Percentiles rank a stretch among this genome's conserved stretches.
Evolutionary conservation across 2,113 vertebrate species (phyloP).

Genomic region (Heterotis niloticus): DNA sequence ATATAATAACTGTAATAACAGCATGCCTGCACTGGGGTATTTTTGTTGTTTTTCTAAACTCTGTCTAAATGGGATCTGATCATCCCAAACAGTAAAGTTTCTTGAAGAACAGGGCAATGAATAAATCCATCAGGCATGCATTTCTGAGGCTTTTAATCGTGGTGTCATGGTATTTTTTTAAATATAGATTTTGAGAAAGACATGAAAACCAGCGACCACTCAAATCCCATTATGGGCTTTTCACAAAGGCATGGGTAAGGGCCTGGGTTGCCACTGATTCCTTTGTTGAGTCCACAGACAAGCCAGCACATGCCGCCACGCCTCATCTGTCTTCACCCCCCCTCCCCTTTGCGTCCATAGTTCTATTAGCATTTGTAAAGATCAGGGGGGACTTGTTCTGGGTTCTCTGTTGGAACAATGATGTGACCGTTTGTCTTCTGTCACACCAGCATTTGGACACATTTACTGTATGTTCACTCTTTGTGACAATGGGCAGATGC

Average conservation of each 20-base stretch:
- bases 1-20: no score
- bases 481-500: neutral
- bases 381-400: constrained; percentile 22
- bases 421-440: constrained; percentile 21
- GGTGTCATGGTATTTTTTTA: neutral
- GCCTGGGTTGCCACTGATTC: neutral
- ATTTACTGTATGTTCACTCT: constrained; percentile 11
- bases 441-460: constrained; percentile 32
- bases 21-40: neutral
- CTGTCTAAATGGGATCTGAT: neutral
- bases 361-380: constrained; percentile 41
- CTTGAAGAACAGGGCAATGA: neutral
- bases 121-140: constrained; percentile 10
- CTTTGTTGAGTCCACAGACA: constrained; percentile 19
- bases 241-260: constrained; percentile 12
- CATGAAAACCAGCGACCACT: neutral
- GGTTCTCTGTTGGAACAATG: constrained; percentile 33
- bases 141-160: neutral
- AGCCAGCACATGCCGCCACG: constrained; percentile 32
- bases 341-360: constrained; percentile 31
- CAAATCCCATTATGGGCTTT: constrained; percentile 6
- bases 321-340: constrained; percentile 33
- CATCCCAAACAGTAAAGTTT: neutral
- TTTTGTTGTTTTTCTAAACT: neutral
- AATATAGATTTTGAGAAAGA: neutral